Evolutionary conservation across 2,113 vertebrate genomes (phyloP).

Genomic region (Camelus dromedarius): DNA sequence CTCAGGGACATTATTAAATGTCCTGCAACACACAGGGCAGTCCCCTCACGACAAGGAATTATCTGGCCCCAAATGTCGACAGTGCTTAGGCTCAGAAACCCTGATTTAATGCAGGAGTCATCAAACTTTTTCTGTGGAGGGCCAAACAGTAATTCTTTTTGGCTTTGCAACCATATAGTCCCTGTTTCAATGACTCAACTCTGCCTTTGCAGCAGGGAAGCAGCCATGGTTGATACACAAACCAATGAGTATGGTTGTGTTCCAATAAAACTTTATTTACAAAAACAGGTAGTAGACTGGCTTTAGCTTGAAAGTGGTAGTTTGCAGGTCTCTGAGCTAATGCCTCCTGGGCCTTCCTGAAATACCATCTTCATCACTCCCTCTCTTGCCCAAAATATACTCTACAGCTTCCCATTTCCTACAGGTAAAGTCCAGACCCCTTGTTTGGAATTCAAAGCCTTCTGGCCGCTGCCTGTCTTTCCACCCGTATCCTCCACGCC

Average conservation of each 20-base stretch:
- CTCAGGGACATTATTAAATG: background rate
- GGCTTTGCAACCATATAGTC: background rate
- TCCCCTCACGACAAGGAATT: background rate
- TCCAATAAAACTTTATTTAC: constrained; percentile 40
- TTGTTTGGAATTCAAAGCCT: background rate
- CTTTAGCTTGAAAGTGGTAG: background rate
- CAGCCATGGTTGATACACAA: background rate
- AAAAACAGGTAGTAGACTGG: background rate
- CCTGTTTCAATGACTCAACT: background rate
- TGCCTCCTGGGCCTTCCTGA: background rate
- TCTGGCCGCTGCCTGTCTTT: background rate
- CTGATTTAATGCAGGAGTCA: background rate
- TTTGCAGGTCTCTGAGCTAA: background rate
- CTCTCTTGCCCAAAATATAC: background rate
- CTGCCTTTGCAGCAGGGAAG: background rate
- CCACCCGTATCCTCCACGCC: background rate
- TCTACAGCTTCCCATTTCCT: background rate
- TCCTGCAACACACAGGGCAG: background rate
- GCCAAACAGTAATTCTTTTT: background rate
- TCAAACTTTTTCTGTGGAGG: background rate
- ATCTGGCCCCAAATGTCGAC: no score
- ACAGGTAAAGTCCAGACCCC: background rate
- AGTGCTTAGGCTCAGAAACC: background rate
- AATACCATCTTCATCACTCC: background rate
- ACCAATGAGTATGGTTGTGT: background rate